Evolutionary conservation across 2,888 invertebrate genomes (phyloP), one percentile per base, ranked within the genome.

Genomic region (Erpobdella octoculata): DNA sequence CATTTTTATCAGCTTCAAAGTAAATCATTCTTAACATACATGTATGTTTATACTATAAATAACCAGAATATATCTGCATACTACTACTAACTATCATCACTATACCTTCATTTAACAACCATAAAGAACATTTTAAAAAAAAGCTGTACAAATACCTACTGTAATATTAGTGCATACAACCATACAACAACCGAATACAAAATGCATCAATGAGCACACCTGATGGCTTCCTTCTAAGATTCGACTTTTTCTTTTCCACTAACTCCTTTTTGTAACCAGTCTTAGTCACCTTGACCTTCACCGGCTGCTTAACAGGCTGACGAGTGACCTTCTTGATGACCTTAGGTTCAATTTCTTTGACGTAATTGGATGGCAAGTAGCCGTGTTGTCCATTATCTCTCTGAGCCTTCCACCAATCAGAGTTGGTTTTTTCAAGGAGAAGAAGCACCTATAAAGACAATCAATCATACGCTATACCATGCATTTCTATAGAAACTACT

Each of bases 391-490:
- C 91, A 80, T 92, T 92, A 0, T 89, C 88, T 82, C 93, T 93
- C 18, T 93, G 87, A n/a, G 96, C 92, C 78, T 92, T 92, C 97
- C 98, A 98, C 98, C 98, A 98, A 83, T 98, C 98, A 0, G 90
- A 89, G 84, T 96, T 97, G 8, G 93, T 94, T 85, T 93, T 93
- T 81, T 91, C 92, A 75, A 97, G 87, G 0, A 98, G 86, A 79
- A 93, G 89, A 91, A 97, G 91, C 1, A 89, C 86, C 85, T 86
- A 78, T 28, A 81, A 77, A 46, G 58, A 59, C 68, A 74, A 28
- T 36, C 18, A 28, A 46, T 9, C 21, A 62, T 41, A 41, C 46
- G 18, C 9, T 41, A 41, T 9, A 41, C 9, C 41, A 41, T 41
- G 41, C 41, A 12, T 41, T 12, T 41, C 9, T 12, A 41, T 18